Conservation (phyloP, 2,888 invertebrate genomes). For the Encarsia formosa region DNA sequence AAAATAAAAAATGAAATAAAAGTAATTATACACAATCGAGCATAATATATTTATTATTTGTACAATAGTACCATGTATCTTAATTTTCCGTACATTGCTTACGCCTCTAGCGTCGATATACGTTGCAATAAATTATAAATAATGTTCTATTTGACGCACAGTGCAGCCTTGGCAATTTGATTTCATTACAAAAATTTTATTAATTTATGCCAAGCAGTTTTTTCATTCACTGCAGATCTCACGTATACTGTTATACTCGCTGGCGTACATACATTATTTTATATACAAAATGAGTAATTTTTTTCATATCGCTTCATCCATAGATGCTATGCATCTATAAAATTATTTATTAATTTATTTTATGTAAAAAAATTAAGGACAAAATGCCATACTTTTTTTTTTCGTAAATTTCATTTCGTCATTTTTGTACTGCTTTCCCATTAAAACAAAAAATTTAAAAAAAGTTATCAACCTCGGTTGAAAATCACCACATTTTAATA, state of each 20-base stretch:
- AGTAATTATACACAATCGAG: conserved; percentile 9
- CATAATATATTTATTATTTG: conserved; percentile 26
- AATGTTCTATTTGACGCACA: conserved; percentile 28
- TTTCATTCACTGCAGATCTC: not conserved
- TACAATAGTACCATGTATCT: conserved; percentile 27
- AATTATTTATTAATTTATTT: conserved; percentile 17
- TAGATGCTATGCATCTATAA: conserved; percentile 32
- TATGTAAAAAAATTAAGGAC: conserved; percentile 41
- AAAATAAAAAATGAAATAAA: not conserved
- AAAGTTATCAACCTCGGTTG: too few relatives aligned
- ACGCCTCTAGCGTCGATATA: conserved; percentile 39
- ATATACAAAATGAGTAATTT: conserved; percentile 24
- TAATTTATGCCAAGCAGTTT: not conserved
- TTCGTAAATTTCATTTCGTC: conserved; percentile 20
- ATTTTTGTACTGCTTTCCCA: conserved; percentile 43
- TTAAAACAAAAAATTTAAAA: too few relatives aligned
- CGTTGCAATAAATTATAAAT: conserved; percentile 46
- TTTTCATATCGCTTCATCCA: not conserved
- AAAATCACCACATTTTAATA: too few relatives aligned
- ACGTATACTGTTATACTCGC: conserved; percentile 8
- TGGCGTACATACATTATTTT: conserved; percentile 23
- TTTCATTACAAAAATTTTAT: not conserved
- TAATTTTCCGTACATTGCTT: conserved; percentile 32
- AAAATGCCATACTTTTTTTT: conserved; percentile 38
- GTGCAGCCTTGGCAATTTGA: conserved; percentile 13